Percentiles rank a stretch among this genome's conserved stretches.
These are phyloP conservation scores for Drosophila austrosaltans DNA, from an alignment of 2,888 invertebrate species.

Conservation along the genomic window DNA sequence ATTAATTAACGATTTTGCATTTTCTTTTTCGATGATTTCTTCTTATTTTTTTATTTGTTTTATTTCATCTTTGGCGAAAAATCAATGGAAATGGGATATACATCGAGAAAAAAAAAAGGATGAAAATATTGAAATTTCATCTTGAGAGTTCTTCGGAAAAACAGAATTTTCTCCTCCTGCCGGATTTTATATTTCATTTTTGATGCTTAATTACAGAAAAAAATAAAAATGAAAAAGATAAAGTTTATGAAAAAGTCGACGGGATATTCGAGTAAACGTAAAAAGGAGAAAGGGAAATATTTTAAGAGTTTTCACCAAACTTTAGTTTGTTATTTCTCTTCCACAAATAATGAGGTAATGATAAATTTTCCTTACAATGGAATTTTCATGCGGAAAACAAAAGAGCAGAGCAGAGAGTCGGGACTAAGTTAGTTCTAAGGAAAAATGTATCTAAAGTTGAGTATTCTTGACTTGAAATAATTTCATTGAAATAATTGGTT, in stretches of 20 bases:
- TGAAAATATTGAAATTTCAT: constrained; percentile 4
- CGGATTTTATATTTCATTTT: not conserved
- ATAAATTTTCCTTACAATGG: not conserved
- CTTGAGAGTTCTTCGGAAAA: not conserved
- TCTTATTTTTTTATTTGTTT: too few relatives aligned
- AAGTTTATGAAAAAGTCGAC: not conserved
- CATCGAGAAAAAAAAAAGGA: not conserved
- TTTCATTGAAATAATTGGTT: too few relatives aligned
- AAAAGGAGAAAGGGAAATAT: not conserved
- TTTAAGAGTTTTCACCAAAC: not conserved
- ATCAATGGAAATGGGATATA: not conserved
- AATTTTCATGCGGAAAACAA: not conserved
- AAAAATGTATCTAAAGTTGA: not conserved
- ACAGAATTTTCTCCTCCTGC: not conserved
- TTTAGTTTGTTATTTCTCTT: not conserved
- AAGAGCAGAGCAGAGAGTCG: not conserved
- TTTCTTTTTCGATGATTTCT: not conserved
- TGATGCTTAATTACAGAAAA: not conserved
- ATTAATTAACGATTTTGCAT: constrained; percentile 20
- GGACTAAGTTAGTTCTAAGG: too few relatives aligned
- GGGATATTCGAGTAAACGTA: not conserved
- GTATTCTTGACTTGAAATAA: too few relatives aligned
- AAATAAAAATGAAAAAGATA: not conserved
- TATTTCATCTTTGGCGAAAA: not conserved
- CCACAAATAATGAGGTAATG: not conserved